Conservation (phyloP, 2,113 vertebrate species). For the Microtus oregoni region DNA sequence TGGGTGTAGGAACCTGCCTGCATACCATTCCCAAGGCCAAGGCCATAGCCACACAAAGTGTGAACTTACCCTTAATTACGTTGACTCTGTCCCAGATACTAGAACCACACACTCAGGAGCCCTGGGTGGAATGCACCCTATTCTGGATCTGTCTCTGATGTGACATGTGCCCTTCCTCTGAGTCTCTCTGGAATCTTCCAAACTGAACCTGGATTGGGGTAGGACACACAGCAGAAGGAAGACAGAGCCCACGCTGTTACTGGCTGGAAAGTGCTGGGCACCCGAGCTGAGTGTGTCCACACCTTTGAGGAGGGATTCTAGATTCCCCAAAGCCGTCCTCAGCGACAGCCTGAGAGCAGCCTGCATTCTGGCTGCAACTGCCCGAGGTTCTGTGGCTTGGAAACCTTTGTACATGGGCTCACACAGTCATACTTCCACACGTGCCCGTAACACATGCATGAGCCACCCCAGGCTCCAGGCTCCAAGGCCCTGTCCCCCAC, state of each 20-base stretch:
- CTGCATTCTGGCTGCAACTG: background rate
- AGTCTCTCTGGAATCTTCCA: background rate
- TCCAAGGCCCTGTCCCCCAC: background rate
- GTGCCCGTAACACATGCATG: background rate
- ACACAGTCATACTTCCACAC: too few relatives aligned
- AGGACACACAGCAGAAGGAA: background rate
- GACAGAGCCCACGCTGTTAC: background rate
- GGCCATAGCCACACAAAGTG: fast-evolving
- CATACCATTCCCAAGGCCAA: background rate
- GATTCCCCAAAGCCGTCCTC: background rate
- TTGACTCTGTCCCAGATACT: background rate
- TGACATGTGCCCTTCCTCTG: background rate
- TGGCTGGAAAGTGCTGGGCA: background rate
- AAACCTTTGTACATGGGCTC: background rate
- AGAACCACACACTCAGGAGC: background rate
- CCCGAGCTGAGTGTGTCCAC: fast-evolving
- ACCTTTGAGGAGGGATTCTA: background rate
- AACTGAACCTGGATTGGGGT: background rate
- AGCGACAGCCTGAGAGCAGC: background rate
- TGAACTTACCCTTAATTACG: background rate
- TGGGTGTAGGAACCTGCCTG: background rate
- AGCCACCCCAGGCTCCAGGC: background rate
- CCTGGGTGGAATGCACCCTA: background rate
- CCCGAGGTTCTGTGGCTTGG: background rate
- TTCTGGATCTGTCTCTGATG: background rate